Evolutionary conservation across 2,113 vertebrate genomes (phyloP), one percentile per base, ranked within the genome.

Genomic region (Hippocampus comes): DNA sequence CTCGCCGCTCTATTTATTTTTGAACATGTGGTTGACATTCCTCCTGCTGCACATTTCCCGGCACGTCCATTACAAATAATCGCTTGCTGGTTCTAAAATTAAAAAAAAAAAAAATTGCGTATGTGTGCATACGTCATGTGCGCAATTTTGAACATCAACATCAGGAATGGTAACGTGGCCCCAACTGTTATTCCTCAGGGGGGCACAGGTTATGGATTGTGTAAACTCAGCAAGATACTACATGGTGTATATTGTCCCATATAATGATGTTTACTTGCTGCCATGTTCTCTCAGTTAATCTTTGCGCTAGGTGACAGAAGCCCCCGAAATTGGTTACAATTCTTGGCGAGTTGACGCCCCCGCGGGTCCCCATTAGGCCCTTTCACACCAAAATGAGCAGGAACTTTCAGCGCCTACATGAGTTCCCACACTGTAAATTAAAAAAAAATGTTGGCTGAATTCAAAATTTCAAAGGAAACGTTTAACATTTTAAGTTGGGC

Each of bases 21-120:
- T 74, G 84, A 91, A 93, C 92, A 92, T 93, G 91, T 93, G 93
- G 89, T 90, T 78, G 86, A 90, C 91, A 93, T 93, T 93, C 91
- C 89, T 83, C 63, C 77, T 77, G 85, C 87, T 83, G 83, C 85
- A 84, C 88, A 87, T 91, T 93, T 93, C 92, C 92, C 91, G 89
- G 91, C 90, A 93, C 70, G 87, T 89, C 91, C 88, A 91, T 92
- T 92, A 93, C 88, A 87, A 86, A 87, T 91, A 89, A 90, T 90
- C 89, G 89, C 80, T 89, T 83, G 90, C 80, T 87, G 85, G 79
- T 63, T 82, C 75, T 71, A 73, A 84, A 90, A 88, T 79, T 76
- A 56, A 34, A 60, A 71, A 73, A 78, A 81, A 72, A 55, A 60
- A 60, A 59, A 18, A 30, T 18, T 8, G 67, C 79, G 75, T 78